Evolutionary conservation across 2,113 vertebrate species (phyloP).

Genomic region (Sigmodon hispidus): DNA sequence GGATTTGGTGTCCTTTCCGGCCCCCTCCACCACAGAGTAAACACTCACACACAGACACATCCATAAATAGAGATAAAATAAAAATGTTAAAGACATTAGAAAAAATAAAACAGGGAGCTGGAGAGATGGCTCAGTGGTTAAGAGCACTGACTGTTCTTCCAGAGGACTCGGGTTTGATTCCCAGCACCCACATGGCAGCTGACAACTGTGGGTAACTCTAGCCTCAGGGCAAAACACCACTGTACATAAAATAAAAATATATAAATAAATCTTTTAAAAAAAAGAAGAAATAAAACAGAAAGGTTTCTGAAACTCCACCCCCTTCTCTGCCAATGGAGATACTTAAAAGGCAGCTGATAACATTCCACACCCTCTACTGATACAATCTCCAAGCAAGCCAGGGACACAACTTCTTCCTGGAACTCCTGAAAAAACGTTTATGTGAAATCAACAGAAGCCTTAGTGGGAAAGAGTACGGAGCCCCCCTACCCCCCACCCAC

Average conservation of each 20-base stretch:
- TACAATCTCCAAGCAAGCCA: constrained; percentile 62
- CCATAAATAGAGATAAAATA: neutral
- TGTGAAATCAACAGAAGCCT: constrained; percentile 17
- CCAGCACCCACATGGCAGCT: no score
- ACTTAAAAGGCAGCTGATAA: constrained; percentile 42
- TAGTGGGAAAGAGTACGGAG: neutral
- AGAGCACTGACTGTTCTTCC: no score
- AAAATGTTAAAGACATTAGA: neutral
- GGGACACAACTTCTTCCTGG: constrained; percentile 54
- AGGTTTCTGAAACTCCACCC: neutral
- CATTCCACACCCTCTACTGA: constrained; percentile 59
- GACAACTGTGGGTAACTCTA: no score
- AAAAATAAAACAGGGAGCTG: neutral
- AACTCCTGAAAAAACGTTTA: constrained; percentile 46
- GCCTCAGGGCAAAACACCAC: no score
- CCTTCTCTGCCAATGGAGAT: neutral
- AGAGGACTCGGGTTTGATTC: no score
- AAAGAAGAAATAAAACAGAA: neutral
- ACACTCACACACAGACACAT: neutral
- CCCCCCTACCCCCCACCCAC: no score
- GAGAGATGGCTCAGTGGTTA: no score
- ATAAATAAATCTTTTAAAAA: no score
- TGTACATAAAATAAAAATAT: neutral
- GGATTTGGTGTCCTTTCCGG: neutral
- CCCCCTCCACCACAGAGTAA: neutral